phyloP scores from a whole-genome alignment of 2,797 vertebrate species.

The Eurystomus glaucurus region DNA sequence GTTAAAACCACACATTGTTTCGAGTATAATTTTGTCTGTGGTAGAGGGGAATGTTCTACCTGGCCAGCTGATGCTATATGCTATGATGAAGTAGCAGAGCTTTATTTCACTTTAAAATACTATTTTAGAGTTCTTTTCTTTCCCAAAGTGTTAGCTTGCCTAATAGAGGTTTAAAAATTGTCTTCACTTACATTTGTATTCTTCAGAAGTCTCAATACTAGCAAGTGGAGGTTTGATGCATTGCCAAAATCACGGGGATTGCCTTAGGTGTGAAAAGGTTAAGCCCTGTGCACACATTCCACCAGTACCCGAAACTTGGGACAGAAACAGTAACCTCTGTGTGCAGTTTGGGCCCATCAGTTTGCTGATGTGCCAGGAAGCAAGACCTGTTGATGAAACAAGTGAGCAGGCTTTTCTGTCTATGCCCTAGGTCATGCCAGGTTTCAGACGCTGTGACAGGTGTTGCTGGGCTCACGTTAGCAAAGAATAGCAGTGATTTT shows the following conservation, averaged over 20 bases:
- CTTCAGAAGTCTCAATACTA: neutral
- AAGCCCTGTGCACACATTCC: neutral
- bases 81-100: neutral
- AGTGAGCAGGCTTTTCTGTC: neutral
- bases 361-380: neutral
- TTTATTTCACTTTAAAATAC: neutral
- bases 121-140: neutral
- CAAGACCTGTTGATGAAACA: neutral
- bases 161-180: neutral
- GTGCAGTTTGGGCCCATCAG: neutral
- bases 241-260: neutral
- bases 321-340: neutral
- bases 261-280: neutral
- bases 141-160: neutral
- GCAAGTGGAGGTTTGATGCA: neutral
- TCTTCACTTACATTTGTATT: neutral
- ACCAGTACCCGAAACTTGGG: neutral
- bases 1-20: neutral
- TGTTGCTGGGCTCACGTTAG: neutral
- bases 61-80: neutral
- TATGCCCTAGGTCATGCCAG: neutral
- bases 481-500: conserved; percentile 25
- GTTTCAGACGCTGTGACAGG: neutral
- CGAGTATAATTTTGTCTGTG: neutral
- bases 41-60: neutral